These are phyloP conservation scores for Lepidurus arcticus DNA, from an alignment of 1,140 invertebrate genomes.

Conservation along the genomic window DNA sequence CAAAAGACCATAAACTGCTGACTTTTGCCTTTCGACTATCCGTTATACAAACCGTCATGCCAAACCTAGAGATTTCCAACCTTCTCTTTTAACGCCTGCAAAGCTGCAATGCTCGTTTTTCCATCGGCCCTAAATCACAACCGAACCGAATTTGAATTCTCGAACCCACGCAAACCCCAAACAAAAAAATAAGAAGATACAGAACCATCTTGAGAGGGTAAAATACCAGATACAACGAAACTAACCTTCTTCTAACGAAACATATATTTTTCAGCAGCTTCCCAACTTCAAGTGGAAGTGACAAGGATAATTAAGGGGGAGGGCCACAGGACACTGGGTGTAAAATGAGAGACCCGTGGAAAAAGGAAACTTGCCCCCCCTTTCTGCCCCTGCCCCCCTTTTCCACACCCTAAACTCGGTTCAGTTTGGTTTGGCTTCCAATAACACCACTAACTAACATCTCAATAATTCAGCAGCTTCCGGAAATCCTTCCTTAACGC, in stretches of 20 bases:
- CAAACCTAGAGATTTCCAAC: neutral
- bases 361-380: slow-evolving; percentile 1
- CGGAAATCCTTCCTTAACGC: neutral
- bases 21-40: slow-evolving; percentile 21
- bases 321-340: neutral
- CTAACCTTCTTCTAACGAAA: neutral
- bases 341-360: slow-evolving; percentile 2
- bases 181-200: neutral
- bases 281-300: slow-evolving; percentile 11
- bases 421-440: neutral
- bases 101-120: neutral
- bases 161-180: neutral
- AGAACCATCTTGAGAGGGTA: neutral
- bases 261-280: neutral
- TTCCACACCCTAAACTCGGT: neutral
- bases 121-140: neutral
- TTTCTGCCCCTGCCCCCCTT: neutral
- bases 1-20: slow-evolving; percentile 21
- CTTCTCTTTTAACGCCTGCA: neutral
- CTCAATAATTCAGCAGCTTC: neutral
- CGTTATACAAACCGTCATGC: slow-evolving; percentile 18
- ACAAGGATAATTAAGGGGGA: slow-evolving; percentile 21
- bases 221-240: neutral
- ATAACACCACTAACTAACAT: slow-evolving; percentile 6
- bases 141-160: neutral